Base-by-base conservation (phyloP, 2,888 invertebrate species). In the Pollenia labialis region DNA sequence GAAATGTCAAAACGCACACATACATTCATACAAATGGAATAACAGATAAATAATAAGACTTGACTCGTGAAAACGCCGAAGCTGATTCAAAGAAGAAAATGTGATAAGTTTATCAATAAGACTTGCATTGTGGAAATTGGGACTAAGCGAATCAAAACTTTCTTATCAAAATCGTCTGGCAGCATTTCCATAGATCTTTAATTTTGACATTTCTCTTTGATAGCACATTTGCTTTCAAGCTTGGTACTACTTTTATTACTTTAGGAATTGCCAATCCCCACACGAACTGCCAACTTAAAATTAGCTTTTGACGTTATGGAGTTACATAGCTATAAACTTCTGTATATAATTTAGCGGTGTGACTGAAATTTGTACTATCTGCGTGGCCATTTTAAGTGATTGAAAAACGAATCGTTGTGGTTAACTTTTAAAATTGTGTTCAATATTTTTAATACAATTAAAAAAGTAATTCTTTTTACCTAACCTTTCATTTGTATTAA, bases 331-430 rank as follows among this genome's bases (percentile, higher is more conserved):
- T n/a, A 52, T 3, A 23, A 68, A n/a, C 74, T 81, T 62, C 54
- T 6, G 32, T 32, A 74, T 80, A 69, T 60, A 18, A 72, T 7
- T 16, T 64, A 23, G 56, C 72, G 60, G 60, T 64, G 50, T 81
- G 79, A 72, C 77, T 84, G 82, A 88, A 77, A 82, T 88, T 89
- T 87, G 83, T 85, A 88, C 76, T 90, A 89, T 88, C 89, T 91
- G 91, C 91, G 91, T 91, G 91, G 91, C 91, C 91, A 91, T 91
- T 91, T 91, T 91, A 89, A 90, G 90, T 90, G 90, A 91, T 90
- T 90, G 74, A 89, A 85, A 85, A 88, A 87, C 88, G 88, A 81
- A 72, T 82, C 66, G 85, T 83, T 83, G 60, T 80, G 82, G 84
- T 60, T 77, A 77, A 80, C 72, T 85, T 74, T 79, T 83, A 81